These are phyloP conservation scores for Pachycephala philippinensis DNA, from an alignment of 2,113 vertebrate genomes.

Conservation along the genomic window DNA sequence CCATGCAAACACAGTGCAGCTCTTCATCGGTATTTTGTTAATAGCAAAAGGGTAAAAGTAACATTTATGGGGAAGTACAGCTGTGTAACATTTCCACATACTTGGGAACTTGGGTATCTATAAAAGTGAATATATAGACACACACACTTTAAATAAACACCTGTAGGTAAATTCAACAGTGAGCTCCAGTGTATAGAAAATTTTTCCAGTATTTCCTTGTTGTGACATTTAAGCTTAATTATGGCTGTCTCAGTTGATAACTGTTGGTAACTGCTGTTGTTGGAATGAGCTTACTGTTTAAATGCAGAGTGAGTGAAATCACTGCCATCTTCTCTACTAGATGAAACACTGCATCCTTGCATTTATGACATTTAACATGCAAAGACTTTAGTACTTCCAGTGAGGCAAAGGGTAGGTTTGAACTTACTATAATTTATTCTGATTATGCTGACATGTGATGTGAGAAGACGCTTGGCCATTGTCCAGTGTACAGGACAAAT, in stretches of 20 bases:
- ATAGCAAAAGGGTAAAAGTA: not conserved
- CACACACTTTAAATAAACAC: not conserved
- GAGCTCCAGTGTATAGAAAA: not conserved
- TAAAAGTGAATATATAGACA: not conserved
- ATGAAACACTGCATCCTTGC: not conserved
- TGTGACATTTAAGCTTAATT: not conserved
- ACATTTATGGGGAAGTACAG: not conserved
- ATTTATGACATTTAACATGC: not conserved
- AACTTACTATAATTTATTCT: not conserved
- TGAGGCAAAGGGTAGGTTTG: not conserved
- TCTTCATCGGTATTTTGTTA: not conserved
- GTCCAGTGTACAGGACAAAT: not conserved
- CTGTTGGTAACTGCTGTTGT: not conserved
- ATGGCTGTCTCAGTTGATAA: not conserved
- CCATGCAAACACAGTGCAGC: not conserved
- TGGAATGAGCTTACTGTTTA: not conserved
- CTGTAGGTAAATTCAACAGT: not conserved
- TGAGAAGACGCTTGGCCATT: not conserved
- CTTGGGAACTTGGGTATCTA: accelerated
- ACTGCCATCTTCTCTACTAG: not conserved
- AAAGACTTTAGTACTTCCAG: not conserved
- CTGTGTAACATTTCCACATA: not conserved
- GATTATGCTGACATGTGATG: not conserved
- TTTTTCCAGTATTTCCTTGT: not conserved
- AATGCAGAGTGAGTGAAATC: not conserved